Evolutionary conservation across 2,113 vertebrate species (phyloP).

Genomic region (Sylvicapra grimmia): DNA sequence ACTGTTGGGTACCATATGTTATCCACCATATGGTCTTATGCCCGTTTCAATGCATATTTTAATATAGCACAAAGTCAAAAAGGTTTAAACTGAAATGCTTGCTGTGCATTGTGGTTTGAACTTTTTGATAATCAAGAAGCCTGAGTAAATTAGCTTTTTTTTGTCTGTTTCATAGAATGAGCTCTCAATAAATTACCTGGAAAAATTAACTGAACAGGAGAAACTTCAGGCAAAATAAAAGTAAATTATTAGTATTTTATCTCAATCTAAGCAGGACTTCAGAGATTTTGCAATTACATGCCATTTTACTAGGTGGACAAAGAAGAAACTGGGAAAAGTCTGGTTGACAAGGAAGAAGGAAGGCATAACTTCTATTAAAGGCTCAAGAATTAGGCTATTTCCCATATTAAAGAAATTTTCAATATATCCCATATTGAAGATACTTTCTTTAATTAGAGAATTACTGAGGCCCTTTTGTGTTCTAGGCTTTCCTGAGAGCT

Average conservation of each 20-base stretch:
- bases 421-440: not conserved
- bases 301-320: not conserved
- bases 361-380: not conserved
- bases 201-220: constrained; percentile 2
- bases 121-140: not conserved
- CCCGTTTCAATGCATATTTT: constrained; percentile 37
- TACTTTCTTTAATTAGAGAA: not conserved
- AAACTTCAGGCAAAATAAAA: constrained; percentile 25
- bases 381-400: not conserved
- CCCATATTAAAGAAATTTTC: not conserved
- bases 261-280: not conserved
- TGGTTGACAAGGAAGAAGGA: not conserved
- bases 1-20: constrained; percentile 43
- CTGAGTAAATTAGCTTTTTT: constrained; percentile 12
- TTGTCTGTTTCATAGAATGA: not conserved
- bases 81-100: not conserved
- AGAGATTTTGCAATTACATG: not conserved
- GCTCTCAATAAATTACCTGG: constrained; percentile 9
- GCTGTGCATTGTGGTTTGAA: not conserved
- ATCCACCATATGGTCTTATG: constrained; percentile 33
- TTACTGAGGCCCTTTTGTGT: not conserved
- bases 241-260: not conserved
- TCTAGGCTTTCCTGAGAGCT: not conserved
- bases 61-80: constrained; percentile 41
- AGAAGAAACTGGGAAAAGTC: not conserved